Evolutionary conservation across 2,113 vertebrate species (phyloP), one percentile per base, ranked within the genome.

Genomic region (Lasiurus cinereus): DNA sequence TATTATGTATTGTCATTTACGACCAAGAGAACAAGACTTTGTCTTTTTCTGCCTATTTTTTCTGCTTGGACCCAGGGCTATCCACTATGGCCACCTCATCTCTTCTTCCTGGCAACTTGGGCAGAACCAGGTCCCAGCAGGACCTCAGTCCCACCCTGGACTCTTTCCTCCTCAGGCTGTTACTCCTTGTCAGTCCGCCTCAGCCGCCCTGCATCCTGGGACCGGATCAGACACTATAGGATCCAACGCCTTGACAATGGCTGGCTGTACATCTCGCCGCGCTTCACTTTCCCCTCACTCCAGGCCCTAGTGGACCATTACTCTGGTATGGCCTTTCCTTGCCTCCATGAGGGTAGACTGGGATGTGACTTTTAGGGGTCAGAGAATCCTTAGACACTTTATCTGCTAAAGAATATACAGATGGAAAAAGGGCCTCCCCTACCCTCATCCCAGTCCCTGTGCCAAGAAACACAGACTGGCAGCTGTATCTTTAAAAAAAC

Each of bases 221-320:
- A 98, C 91, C 94, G 94, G 0, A 98, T 99, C 79, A 98, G 98
- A 67, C 99, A 99, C 98, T 99, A 99, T 91, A 98, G 98, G 93
- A 99, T 99, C 96, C 95, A 97, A 27, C 72, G 69, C 39, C 97
- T 99, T 59, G 98, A 98, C 8, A 99, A 99, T 0, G 98, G 98
- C 90, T 99, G 99, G 98, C 87, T 99, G 72, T 99, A 99, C 97
- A 99, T 99, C 93, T 98, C 98, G 0, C 98, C 98, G 0, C 31
- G 98, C 5, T 97, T 98, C 95, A 99, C 99, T 64, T 99, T 99
- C 95, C 97, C 98, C 70, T 98, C 98, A 1, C 98, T 99, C 74
- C 98, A 98, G 0, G 97, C 98, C 54, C 97, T 99, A 82, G 99
- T 99, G 93, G 98, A 99, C 19, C 98, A 99, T 97, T 99, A 99